Conservation (phyloP, 2,888 invertebrate genomes). For the Lycophotia porphyrea region DNA sequence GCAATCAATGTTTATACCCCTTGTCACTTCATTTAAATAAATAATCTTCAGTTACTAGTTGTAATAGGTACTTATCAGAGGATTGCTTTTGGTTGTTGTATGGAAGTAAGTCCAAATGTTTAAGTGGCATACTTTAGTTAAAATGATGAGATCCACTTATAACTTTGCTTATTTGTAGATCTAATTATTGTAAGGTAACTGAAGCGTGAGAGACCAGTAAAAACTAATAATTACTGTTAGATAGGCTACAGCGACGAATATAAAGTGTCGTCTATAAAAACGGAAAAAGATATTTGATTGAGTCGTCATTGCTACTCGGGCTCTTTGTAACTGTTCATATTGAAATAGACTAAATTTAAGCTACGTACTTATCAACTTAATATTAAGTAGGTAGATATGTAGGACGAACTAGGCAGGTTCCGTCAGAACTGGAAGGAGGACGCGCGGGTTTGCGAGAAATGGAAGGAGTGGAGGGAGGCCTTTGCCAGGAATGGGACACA, state of each 20-base stretch:
- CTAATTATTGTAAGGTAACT: constrained; percentile 5
- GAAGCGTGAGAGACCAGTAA: constrained; percentile 5
- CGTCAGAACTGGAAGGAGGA: too few relatives aligned
- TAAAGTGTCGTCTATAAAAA: constrained; percentile 21
- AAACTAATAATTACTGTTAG: constrained; percentile 41
- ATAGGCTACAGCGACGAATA: constrained; percentile 30
- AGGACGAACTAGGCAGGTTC: too few relatives aligned
- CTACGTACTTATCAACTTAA: background rate
- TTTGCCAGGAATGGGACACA: too few relatives aligned
- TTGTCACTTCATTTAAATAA: too few relatives aligned
- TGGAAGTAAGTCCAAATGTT: background rate
- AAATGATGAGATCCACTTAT: background rate
- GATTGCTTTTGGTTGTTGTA: background rate
- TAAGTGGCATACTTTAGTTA: background rate
- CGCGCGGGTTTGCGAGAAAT: too few relatives aligned
- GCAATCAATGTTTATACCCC: background rate
- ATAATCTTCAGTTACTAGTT: background rate
- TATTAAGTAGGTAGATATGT: background rate
- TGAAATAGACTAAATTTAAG: background rate
- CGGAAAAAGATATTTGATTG: constrained; percentile 12
- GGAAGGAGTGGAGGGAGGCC: too few relatives aligned
- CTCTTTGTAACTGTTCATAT: constrained; percentile 5
- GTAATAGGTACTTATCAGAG: background rate
- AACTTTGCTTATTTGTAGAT: background rate
- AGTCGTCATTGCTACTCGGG: constrained; percentile 13